Percentiles rank a stretch among this genome's conserved stretches.
Evolutionary conservation across 2,797 vertebrate genomes (phyloP).

Genomic region (Falco concolor): DNA sequence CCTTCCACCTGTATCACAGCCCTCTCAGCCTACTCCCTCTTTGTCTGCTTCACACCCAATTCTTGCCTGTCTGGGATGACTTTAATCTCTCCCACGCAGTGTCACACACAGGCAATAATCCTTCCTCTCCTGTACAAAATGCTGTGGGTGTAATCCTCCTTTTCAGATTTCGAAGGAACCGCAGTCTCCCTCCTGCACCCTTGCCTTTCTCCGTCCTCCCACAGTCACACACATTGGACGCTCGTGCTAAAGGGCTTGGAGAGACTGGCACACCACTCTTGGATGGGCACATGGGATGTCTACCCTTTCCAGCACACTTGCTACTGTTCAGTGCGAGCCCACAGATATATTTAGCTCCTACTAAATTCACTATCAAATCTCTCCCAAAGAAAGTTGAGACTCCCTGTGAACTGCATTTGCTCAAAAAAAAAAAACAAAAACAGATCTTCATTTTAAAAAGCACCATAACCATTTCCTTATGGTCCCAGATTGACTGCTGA

Average conservation of each 20-base stretch:
- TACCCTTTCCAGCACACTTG: not conserved
- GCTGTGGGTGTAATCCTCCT: not conserved
- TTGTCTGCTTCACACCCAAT: not conserved
- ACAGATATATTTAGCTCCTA: not conserved
- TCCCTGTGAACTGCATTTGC: not conserved
- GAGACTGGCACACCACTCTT: not conserved
- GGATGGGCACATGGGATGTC: rapidly evolving
- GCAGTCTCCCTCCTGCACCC: not conserved
- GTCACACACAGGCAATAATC: slow-evolving; percentile 4
- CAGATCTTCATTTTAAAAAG: not conserved
- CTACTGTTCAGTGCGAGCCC: not conserved
- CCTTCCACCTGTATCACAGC: not conserved
- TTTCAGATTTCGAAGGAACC: not conserved
- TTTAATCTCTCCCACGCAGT: not conserved
- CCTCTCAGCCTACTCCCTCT: not conserved
- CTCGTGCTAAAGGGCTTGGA: not conserved
- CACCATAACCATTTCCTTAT: not conserved
- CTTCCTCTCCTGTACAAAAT: not conserved
- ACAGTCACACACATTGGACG: not conserved
- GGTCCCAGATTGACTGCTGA: not conserved
- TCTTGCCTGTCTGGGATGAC: not conserved
- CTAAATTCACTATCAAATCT: not conserved
- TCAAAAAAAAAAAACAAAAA: not conserved
- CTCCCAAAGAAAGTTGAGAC: not conserved
- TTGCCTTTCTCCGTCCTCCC: not conserved